Conservation (phyloP, 2,113 vertebrate species). For the Odocoileus hemionus region DNA sequence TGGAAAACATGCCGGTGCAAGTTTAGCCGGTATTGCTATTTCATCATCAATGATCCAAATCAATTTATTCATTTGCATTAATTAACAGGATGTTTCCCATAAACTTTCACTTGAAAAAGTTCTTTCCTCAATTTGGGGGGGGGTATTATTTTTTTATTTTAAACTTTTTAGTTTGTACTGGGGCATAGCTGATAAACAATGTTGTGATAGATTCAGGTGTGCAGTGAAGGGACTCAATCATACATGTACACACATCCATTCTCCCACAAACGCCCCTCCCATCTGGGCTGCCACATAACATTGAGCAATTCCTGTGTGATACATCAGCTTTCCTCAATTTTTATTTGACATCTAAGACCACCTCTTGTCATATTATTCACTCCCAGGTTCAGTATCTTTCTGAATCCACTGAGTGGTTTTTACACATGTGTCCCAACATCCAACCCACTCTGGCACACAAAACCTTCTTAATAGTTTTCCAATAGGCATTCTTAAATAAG, state of each 20-base stretch:
- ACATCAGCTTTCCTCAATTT: not conserved
- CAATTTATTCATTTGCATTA: not conserved
- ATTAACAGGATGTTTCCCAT: not conserved
- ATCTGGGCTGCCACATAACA: not conserved
- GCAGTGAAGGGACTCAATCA: not conserved
- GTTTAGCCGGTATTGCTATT: not conserved
- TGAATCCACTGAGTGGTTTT: not conserved
- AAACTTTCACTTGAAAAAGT: not conserved
- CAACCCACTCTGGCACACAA: not conserved
- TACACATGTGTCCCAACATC: not conserved
- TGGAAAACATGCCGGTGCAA: not conserved
- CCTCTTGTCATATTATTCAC: not conserved
- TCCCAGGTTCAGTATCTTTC: not conserved
- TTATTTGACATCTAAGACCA: not conserved
- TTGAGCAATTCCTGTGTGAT: not conserved
- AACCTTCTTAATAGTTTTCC: not conserved
- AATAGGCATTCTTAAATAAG: not conserved
- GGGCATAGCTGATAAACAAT: not conserved
- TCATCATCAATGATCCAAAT: not conserved
- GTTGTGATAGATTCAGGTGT: not conserved
- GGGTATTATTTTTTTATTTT: not conserved
- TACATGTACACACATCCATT: not conserved
- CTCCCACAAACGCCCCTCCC: not conserved
- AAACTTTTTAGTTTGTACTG: not conserved
- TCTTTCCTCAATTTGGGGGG: not conserved